Percentiles rank a stretch among this genome's conserved stretches.
These are phyloP conservation scores for Streblospio benedicti DNA, from an alignment of 1,140 invertebrate genomes.

Conservation along the genomic window DNA sequence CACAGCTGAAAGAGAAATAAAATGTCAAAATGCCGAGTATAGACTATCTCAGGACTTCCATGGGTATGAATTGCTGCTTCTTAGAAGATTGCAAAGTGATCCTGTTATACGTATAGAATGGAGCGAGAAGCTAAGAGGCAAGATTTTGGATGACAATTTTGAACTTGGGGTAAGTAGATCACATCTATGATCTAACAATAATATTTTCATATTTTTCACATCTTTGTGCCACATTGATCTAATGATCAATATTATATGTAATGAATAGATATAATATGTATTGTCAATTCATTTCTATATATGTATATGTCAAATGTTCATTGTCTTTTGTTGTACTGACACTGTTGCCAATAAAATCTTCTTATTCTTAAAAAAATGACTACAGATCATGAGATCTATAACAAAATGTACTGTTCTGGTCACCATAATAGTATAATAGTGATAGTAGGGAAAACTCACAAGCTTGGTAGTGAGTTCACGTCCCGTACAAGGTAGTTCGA, in stretches of 20 bases:
- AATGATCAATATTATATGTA: background rate
- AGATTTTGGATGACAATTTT: conserved; percentile 20
- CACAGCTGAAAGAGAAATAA: background rate
- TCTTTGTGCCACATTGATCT: background rate
- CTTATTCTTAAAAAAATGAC: background rate
- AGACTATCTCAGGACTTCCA: conserved; percentile 21
- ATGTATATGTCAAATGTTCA: background rate
- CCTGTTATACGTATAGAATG: conserved; percentile 34
- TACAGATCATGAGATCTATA: too few relatives aligned
- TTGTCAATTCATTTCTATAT: background rate
- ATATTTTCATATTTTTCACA: background rate
- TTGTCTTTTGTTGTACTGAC: background rate
- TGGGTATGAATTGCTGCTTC: conserved; percentile 39
- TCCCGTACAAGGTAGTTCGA: too few relatives aligned
- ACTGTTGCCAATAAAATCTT: background rate
- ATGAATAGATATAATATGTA: background rate
- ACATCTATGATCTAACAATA: conserved; percentile 9
- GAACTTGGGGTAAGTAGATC: conserved; percentile 16
- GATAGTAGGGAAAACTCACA: too few relatives aligned
- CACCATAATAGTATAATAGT: too few relatives aligned
- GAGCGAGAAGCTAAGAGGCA: conserved; percentile 26
- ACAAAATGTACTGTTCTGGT: too few relatives aligned
- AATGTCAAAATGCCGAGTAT: background rate
- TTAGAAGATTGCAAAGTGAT: conserved; percentile 31
- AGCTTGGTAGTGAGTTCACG: too few relatives aligned